Percentiles rank a stretch among this genome's conserved stretches.
Evolutionary conservation across 92 coral and sea anemone species (phyloP).

Genomic region (Actinostola sp.): DNA sequence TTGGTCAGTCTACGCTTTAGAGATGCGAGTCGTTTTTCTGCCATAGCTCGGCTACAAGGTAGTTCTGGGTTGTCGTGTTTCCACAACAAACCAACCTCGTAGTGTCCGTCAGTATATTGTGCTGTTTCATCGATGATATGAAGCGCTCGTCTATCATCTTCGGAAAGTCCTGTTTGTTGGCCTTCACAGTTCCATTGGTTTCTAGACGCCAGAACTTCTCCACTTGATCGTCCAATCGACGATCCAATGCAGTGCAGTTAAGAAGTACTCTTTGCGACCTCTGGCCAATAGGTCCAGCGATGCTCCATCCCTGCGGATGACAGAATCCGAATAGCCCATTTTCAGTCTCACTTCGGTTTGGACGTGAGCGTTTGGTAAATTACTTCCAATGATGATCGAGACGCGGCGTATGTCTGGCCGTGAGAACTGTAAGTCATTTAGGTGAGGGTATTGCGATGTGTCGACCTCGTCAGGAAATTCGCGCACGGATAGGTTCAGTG

Average conservation of each 20-base stretch:
- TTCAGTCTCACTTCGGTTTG: conserved; percentile 49
- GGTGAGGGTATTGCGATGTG: conserved; percentile 38
- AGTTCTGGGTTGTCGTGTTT: conserved; percentile 21
- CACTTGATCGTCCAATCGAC: conserved; percentile 33
- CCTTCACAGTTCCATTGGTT: conserved; percentile 34
- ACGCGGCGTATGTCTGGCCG: conserved; percentile 52
- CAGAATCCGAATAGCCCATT: conserved; percentile 43
- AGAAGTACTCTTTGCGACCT: neutral
- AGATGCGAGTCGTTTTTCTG: conserved; percentile 28
- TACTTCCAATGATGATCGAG: conserved; percentile 54
- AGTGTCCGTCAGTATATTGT: conserved; percentile 31
- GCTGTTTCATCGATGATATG: conserved; percentile 46
- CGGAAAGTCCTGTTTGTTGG: conserved; percentile 36
- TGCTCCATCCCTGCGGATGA: conserved; percentile 42
- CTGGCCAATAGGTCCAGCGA: conserved; percentile 21
- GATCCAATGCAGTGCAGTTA: conserved; percentile 18
- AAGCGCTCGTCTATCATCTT: conserved; percentile 48
- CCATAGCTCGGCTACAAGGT: conserved; percentile 38
- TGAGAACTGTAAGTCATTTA: conserved; percentile 44
- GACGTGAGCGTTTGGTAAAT: conserved; percentile 46
- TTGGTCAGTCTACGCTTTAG: conserved; percentile 29
- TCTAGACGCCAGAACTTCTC: conserved; percentile 65
- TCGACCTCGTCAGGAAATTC: conserved; percentile 53
- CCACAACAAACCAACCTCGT: conserved; percentile 41
- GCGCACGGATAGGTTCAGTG: conserved; percentile 43